Conservation (phyloP, 1,140 invertebrate species). For the Octopus bimaculoides region DNA sequence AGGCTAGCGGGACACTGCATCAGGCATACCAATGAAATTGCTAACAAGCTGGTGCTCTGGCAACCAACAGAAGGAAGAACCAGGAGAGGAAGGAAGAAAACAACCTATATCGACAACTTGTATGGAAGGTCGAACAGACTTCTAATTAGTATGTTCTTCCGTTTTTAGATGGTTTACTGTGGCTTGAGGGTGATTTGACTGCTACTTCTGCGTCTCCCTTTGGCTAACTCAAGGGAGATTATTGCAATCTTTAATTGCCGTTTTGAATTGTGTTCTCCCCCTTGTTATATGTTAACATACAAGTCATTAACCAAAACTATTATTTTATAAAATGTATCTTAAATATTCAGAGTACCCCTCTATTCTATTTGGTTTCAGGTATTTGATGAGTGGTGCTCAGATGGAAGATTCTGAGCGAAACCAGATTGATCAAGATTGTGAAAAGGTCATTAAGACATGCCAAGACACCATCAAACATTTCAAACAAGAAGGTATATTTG, state of each 20-base stretch:
- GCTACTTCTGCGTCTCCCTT: neutral
- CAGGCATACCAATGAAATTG: too few species aligned
- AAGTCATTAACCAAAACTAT: neutral
- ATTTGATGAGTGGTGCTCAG: constrained; percentile 58
- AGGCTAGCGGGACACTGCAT: too few species aligned
- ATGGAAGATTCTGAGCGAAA: constrained; percentile 82
- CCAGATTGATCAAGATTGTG: constrained; percentile 79
- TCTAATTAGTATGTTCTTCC: too few species aligned
- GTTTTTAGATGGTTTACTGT: too few species aligned
- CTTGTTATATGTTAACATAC: too few species aligned
- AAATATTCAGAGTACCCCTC: neutral
- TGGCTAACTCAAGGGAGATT: neutral
- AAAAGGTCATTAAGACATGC: constrained; percentile 80
- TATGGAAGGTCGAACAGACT: too few species aligned
- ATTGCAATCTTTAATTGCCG: neutral
- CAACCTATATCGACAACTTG: too few species aligned
- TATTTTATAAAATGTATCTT: neutral
- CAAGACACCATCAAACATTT: constrained; percentile 74
- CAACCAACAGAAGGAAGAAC: too few species aligned
- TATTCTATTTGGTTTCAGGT: constrained; percentile 25
- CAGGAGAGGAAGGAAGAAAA: too few species aligned
- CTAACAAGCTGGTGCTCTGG: too few species aligned
- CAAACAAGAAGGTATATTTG: constrained; percentile 62
- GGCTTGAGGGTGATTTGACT: too few species aligned
- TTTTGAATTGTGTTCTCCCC: neutral